phyloP scores from a whole-genome alignment of 2,113 vertebrate species.

The Zapornia atra region DNA sequence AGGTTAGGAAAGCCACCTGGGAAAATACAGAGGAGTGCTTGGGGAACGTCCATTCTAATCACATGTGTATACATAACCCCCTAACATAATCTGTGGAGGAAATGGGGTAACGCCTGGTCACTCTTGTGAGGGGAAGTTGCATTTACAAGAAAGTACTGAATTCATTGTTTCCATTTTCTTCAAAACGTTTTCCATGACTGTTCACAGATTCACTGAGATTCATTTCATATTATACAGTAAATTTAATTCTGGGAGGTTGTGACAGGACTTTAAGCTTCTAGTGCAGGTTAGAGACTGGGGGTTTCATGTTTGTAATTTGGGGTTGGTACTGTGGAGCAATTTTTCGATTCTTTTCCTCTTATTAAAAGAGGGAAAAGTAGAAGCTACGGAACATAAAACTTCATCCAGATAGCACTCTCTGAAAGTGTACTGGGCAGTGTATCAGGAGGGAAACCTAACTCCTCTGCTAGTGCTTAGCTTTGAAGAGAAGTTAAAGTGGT shows the following conservation, averaged over 20 bases:
- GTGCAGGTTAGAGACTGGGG: background rate
- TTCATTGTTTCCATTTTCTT: background rate
- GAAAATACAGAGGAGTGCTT: background rate
- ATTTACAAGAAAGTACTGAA: background rate
- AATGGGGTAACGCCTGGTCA: background rate
- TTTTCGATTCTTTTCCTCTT: background rate
- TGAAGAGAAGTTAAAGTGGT: background rate
- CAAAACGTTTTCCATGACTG: background rate
- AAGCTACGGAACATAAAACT: background rate
- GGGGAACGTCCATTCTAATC: background rate
- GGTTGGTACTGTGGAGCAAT: background rate
- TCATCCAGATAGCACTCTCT: background rate
- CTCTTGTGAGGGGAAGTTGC: background rate
- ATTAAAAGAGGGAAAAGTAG: background rate
- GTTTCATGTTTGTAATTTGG: background rate
- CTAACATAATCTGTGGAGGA: background rate
- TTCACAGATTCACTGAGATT: background rate
- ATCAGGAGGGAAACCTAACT: background rate
- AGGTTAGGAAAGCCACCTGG: background rate
- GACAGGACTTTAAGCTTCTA: background rate
- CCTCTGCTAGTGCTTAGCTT: background rate
- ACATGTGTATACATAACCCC: background rate
- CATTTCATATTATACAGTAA: background rate
- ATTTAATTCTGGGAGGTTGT: background rate
- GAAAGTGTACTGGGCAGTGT: background rate